A percentile compares a stretch with the other conserved stretches of the same genome.
phyloP scores from a whole-genome alignment of 2,888 invertebrate species.

The Elysia crispata region DNA sequence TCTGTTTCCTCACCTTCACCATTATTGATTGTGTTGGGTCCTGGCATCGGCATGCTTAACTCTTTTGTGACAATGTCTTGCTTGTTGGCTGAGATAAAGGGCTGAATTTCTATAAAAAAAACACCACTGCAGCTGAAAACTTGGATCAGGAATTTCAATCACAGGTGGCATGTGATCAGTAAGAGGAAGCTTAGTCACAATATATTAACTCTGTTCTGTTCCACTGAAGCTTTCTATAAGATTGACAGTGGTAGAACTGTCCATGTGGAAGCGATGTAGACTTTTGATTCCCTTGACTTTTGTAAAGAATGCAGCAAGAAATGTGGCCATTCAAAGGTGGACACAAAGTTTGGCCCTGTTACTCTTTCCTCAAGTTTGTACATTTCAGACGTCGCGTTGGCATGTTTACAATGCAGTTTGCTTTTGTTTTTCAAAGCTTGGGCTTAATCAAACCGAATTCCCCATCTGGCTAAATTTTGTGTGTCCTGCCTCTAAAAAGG shows the following conservation, averaged over 20 bases:
- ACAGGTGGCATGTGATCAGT: background rate
- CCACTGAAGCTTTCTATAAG: too few species aligned
- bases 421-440: slow-evolving; percentile 20
- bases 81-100: background rate
- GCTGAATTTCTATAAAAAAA: background rate
- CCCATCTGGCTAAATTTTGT: slow-evolving; percentile 52
- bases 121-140: background rate
- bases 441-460: slow-evolving; percentile 50
- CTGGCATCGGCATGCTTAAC: background rate
- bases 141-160: background rate
- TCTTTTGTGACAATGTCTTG: background rate
- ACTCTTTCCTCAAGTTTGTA: slow-evolving; percentile 34
- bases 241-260: background rate
- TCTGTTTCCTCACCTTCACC: background rate
- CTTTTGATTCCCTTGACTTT: slow-evolving; percentile 36
- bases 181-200: background rate
- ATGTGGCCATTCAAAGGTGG: slow-evolving; percentile 39
- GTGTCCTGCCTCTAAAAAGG: slow-evolving; percentile 47
- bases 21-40: background rate
- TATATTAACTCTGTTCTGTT: background rate
- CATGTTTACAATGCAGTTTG: slow-evolving; percentile 37
- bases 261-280: slow-evolving; percentile 40
- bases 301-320: slow-evolving; percentile 24
- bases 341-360: slow-evolving; percentile 36
- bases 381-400: background rate